phyloP scores from a whole-genome alignment of 2,113 vertebrate species.

The Noctilio leporinus region DNA sequence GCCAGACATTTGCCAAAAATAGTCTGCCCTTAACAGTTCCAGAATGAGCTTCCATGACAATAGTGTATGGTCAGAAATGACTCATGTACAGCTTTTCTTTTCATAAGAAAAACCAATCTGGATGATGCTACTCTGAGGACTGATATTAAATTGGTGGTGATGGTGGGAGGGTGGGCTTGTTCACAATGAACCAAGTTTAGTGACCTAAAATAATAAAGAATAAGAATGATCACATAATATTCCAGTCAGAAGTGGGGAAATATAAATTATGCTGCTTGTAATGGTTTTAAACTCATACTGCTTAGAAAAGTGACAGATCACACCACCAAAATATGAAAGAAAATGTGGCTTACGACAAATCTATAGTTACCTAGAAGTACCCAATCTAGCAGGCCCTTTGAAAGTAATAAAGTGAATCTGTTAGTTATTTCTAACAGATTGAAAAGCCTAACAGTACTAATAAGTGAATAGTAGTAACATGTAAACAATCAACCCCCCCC shows the following conservation, averaged over 20 bases:
- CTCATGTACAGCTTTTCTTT: constrained; percentile 41
- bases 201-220: constrained; percentile 48
- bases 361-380: neutral
- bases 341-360: constrained; percentile 19
- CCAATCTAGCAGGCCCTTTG: neutral
- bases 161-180: neutral
- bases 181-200: constrained; percentile 24
- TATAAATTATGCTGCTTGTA: constrained; percentile 27
- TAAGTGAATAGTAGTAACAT: neutral
- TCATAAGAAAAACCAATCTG: constrained; percentile 49
- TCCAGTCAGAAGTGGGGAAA: neutral
- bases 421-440: constrained; percentile 36
- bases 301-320: constrained; percentile 32
- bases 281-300: constrained; percentile 19
- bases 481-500: neutral
- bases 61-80: constrained; percentile 50
- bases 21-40: constrained; percentile 12
- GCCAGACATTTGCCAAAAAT: constrained; percentile 36
- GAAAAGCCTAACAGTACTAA: constrained; percentile 24
- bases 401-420: constrained; percentile 20
- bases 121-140: constrained; percentile 21
- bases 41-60: constrained; percentile 48
- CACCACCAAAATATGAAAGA: constrained; percentile 22
- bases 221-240: constrained; percentile 40
- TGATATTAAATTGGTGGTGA: neutral